phyloP scores from a whole-genome alignment of 1,140 invertebrate genomes.

The Oppia nitens region DNA sequence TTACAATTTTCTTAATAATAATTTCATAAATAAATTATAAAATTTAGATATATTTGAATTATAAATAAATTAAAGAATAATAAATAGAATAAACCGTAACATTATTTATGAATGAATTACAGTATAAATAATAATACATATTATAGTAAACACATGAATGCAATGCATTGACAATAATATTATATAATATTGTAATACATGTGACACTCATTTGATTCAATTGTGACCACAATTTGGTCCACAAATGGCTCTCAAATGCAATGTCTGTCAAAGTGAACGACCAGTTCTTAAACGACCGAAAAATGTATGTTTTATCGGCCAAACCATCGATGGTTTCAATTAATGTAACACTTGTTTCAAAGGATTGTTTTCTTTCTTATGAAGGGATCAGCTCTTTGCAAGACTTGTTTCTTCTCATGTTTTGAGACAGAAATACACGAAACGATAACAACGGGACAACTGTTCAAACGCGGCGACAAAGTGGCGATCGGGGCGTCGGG shows the following conservation, averaged over 20 bases:
- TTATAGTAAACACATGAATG: too few species aligned
- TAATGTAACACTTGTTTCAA: background rate
- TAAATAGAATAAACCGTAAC: too few species aligned
- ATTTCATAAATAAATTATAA: too few species aligned
- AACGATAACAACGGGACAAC: constrained; percentile 64
- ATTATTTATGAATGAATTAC: too few species aligned
- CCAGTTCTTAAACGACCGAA: constrained; percentile 24
- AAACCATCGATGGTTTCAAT: background rate
- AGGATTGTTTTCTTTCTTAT: constrained; percentile 12
- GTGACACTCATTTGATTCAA: background rate
- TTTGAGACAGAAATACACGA: constrained; percentile 95
- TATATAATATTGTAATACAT: too few species aligned
- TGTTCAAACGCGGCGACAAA: constrained; percentile 69
- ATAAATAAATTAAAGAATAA: too few species aligned
- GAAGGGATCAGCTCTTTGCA: constrained; percentile 68
- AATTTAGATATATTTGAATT: too few species aligned
- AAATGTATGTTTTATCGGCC: constrained; percentile 21
- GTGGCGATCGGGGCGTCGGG: constrained; percentile 93
- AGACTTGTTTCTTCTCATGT: constrained; percentile 80
- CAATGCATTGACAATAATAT: too few species aligned
- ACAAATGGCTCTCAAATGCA: constrained; percentile 15
- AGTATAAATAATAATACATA: too few species aligned
- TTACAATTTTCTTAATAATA: too few species aligned
- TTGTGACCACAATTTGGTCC: too few species aligned
- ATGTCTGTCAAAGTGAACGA: constrained; percentile 15